These are phyloP conservation scores for Nemurella pictetii DNA, from an alignment of 2,888 invertebrate species.

Conservation along the genomic window DNA sequence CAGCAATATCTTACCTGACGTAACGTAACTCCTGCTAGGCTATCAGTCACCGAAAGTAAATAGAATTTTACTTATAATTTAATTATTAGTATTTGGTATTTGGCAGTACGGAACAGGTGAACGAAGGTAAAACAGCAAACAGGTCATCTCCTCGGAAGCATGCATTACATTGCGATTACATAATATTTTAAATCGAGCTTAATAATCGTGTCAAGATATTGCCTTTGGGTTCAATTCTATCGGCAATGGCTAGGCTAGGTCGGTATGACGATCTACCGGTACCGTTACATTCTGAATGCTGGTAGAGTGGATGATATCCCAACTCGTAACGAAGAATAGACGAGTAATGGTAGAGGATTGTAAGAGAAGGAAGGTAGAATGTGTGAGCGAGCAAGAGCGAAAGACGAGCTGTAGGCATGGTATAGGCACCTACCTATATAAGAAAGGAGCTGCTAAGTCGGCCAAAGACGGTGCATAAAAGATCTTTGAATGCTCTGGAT, in stretches of 20 bases:
- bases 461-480: neutral
- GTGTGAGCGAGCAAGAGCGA: neutral
- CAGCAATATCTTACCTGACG: too few species aligned
- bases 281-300: neutral
- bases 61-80: too few species aligned
- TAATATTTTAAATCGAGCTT: neutral
- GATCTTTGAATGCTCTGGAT: neutral
- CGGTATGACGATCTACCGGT: neutral
- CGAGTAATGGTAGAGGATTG: neutral
- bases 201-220: neutral
- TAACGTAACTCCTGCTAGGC: too few species aligned
- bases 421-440: neutral
- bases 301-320: neutral
- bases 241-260: neutral
- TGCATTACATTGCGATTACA: neutral
- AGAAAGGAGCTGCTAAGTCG: neutral
- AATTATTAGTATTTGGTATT: too few species aligned
- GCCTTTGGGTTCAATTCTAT: neutral
- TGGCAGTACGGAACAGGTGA: neutral
- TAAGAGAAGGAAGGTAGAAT: neutral
- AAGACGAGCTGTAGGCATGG: neutral
- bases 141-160: neutral
- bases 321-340: neutral
- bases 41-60: too few species aligned
- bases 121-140: neutral